Evolutionary conservation across 30 jellyfish, hydroid and myxozoan species (phyloP).

Genomic region (Turritopsis dohrnii): DNA sequence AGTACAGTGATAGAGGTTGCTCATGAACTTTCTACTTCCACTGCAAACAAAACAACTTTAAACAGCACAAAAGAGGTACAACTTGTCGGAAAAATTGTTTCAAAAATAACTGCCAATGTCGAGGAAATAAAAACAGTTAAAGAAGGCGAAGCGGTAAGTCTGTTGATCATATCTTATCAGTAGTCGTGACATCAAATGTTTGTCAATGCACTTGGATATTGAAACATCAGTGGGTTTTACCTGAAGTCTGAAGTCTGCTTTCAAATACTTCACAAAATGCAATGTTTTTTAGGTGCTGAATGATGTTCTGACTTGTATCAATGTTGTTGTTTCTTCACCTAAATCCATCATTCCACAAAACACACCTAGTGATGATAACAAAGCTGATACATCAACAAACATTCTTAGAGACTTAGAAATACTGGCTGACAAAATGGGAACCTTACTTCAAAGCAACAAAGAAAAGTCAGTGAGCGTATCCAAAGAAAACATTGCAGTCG

Average conservation of each 20-base stretch:
- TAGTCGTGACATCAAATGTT: neutral
- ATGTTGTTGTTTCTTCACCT: slow-evolving; percentile 1
- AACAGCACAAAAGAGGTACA: neutral
- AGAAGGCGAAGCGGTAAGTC: neutral
- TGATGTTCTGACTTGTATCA: neutral
- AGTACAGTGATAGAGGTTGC: neutral
- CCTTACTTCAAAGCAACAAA: neutral
- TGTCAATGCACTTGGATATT: too few species aligned
- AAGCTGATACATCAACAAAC: neutral
- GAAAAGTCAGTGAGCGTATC: slow-evolving; percentile 5
- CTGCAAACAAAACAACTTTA: neutral
- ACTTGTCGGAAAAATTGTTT: neutral
- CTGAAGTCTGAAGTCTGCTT: too few species aligned
- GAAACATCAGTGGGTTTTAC: too few species aligned
- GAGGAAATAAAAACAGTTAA: neutral
- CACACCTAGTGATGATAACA: neutral
- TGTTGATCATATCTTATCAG: neutral
- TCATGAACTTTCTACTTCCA: neutral
- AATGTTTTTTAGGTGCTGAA: neutral
- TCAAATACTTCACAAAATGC: too few species aligned
- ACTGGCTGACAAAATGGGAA: neutral
- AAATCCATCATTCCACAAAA: neutral
- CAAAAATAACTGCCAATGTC: neutral
- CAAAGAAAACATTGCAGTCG: neutral
- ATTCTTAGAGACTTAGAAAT: neutral